Evolutionary conservation across 1,140 invertebrate species (phyloP), one percentile per base, ranked within the genome.

Genomic region (Gryllus bimaculatus): DNA sequence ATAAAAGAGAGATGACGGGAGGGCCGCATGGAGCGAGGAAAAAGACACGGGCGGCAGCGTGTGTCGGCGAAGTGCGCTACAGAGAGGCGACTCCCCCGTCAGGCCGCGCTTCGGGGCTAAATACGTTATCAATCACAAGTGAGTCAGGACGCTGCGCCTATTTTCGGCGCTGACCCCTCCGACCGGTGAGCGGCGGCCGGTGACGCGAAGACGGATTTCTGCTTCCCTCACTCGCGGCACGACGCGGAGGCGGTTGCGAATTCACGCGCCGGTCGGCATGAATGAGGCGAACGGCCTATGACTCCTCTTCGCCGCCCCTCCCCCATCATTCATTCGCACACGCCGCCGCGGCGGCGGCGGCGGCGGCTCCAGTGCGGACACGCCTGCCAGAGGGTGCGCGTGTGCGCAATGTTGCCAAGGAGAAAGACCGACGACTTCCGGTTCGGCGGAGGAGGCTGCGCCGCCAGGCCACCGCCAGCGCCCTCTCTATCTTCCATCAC

Each of bases 371-470:
- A 13, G 54, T 66, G 18, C 54, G 54, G 54, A 66, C 54, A 66
- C 7, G 54, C 18, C 54, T 18, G 54, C 26, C 26, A 39, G 26
- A 39, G 26, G 26, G 26, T 39, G 26, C 26, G 18, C 54, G 54
- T 7, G 47, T 48, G 47, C 47, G 76, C 48, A 47, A 77, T 77
- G 76, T 77, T 77, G 39, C 76, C 76, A 77, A n/a, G n/a, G 48
- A 49, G 13, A 48, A 8, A 21, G 76, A 77, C 13, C 76, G 48
- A 77, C 76, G 76, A 20, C 21, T 77, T 77, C 76, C 76, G 76
- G 76, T 77, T 77, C n/a, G 48, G 48, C 47, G 48, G 21, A 13
- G 21, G 8, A 8, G 48, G 48, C 47, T 13, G 48, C 47, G 48
- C 10, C 15, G 18, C 20, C 18, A 18, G 47, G 76, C 48, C n/a